Percentiles rank a stretch among this genome's conserved stretches.
phyloP scores from a whole-genome alignment of 2,888 invertebrate genomes.

The Andrena marginata region DNA sequence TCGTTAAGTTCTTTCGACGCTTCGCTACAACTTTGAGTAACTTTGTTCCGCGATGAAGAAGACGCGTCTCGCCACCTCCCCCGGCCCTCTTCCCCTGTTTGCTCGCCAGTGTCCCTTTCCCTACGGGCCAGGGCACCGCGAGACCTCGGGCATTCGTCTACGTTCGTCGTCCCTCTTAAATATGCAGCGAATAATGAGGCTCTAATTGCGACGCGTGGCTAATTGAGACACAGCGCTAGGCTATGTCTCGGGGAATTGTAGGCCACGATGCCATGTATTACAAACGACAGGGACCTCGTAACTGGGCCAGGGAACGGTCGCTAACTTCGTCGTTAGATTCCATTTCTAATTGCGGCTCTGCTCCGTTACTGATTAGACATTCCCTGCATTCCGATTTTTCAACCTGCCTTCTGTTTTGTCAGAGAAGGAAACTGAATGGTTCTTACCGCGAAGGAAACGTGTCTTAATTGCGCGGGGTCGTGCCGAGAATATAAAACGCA shows the following conservation, averaged over 20 bases:
- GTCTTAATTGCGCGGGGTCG: too few relatives aligned
- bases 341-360: constrained; percentile 35
- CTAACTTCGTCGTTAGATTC: constrained; percentile 40
- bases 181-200: constrained; percentile 13
- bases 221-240: constrained; percentile 28
- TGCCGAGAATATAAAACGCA: too few relatives aligned
- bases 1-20: constrained; percentile 55
- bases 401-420: too few relatives aligned
- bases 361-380: constrained; percentile 23
- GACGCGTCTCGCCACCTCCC: not conserved
- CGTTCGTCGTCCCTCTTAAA: not conserved
- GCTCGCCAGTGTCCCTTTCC: not conserved
- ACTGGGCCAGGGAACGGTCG: constrained; percentile 23
- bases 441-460: too few relatives aligned
- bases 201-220: constrained; percentile 42
- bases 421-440: too few relatives aligned
- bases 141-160: not conserved
- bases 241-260: constrained; percentile 33
- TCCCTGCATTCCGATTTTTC: constrained; percentile 2
- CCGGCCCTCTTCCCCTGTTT: not conserved
- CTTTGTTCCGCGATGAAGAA: constrained; percentile 37
- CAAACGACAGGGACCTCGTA: constrained; percentile 24
- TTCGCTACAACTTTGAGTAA: constrained; percentile 50
- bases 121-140: not conserved
- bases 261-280: constrained; percentile 17